Base-by-base conservation (phyloP, 2,888 invertebrate genomes). In the Argyresthia goedartella region DNA sequence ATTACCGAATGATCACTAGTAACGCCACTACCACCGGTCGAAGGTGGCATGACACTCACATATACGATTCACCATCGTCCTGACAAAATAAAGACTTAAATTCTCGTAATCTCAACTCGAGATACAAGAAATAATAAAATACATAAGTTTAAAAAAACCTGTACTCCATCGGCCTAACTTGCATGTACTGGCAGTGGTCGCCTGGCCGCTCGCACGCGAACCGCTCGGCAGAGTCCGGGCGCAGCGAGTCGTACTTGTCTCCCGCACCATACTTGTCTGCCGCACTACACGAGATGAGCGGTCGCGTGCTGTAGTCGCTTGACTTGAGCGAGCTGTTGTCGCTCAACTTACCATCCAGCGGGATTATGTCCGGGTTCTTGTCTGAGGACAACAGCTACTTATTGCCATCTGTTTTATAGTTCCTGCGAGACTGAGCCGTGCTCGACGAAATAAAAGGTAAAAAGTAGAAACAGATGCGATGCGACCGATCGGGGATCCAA, bases 281-380 rank as follows among this genome's bases (percentile, higher is more conserved):
- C 4, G 73, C 63, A 0, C 71, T 69, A 55, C 80, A 81, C 0
- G 84, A 77, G 53, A 86, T 76, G 0, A 86, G 63, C 0, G 86
- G 86, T 54, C 82, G 58, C 0, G 84, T 75, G 39, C 81, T 81
- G 63, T 85, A 82, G 63, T 85, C 85, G 0, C 82, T 82, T 0
- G 84, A 84, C 60, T 82, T 84, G 64, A 81, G 82, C 0, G 85
- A 84, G 52, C 82, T 82, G 55, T 70, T 84, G 62, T 87, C 86
- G 51, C 77, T 82, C 60, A 82, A 76, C 73, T 87, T 87, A 0
- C 84, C 82, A 57, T 87, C 86, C 45, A 87, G 57, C 0, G 86
- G 85, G 58, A 87, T 86, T 54, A 86, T 87, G 59, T 87, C 87
- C 0, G 87, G 87, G 55, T 87, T 87, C 69, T 87, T 87, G 55